Base-by-base conservation (phyloP, 2,888 invertebrate species). In the Pyralis farinalis region DNA sequence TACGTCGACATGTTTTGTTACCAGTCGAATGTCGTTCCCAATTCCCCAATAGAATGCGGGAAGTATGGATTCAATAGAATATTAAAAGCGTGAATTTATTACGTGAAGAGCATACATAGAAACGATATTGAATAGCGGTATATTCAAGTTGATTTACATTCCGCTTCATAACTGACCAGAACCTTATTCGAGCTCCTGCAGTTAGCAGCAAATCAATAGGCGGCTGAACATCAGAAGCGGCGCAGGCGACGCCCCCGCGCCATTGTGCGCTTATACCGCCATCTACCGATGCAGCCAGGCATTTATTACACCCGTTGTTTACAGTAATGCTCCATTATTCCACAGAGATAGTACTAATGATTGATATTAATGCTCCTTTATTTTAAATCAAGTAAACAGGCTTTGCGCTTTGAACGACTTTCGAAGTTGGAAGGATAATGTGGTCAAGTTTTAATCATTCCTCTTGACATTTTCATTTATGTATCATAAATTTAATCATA, bases 201-300 rank as follows among this genome's bases (percentile, higher is more conserved):
- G 54, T 55, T 63, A 55, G 51, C 53, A 55, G 55, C 58, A 53
- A 59, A 59, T 59, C 56, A 57, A 56, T 62, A 51, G 57, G 50
- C 51, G 44, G 16, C 38, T 41, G 55, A 49, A 48, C 53, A 59
- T 63, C 64, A 45, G 63, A 61, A 64, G 66, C 60, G 52, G 51
- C 57, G 53, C 49, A 16, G 16, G 50, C 29, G 41, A 64, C 78
- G 77, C 81, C 80, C 72, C 73, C 81, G 61, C 71, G 44, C 73
- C 55, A 78, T 80, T 80, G 79, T 80, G 52, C 51, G 51, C 51
- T 38, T 44, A 42, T 53, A 56, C 60, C 57, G 67, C 66, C 74
- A 66, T 71, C 74, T 71, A 63, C 58, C 66, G 65, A 43, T 44
- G 51, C 16, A 16, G 4, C 39, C 34, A 45, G 21, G 51, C 64